phyloP scores from a whole-genome alignment of 2,888 invertebrate species.

The Furcula furcula region DNA sequence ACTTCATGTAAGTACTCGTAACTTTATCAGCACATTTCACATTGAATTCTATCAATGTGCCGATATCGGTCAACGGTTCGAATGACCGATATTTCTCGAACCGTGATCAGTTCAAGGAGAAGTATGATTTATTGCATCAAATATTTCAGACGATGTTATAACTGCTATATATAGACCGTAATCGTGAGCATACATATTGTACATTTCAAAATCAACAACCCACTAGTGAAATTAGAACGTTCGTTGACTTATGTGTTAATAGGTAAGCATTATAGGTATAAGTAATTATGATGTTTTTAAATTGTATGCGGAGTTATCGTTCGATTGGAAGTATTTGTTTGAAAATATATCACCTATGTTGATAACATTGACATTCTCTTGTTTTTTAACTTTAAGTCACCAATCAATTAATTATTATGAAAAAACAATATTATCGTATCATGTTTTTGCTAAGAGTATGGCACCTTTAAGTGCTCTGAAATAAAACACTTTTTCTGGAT shows the following conservation, averaged over 20 bases:
- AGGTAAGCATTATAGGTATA: slow-evolving; percentile 8
- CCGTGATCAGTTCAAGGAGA: slow-evolving; percentile 17
- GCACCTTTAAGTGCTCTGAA: too few relatives aligned
- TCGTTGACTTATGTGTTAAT: slow-evolving; percentile 26
- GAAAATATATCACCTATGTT: not conserved
- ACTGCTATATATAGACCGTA: not conserved
- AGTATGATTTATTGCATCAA: slow-evolving; percentile 12
- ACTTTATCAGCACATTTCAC: slow-evolving; percentile 22
- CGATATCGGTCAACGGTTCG: slow-evolving; percentile 23
- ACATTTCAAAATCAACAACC: slow-evolving; percentile 3
- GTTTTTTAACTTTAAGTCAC: too few relatives aligned
- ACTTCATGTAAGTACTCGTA: too few relatives aligned
- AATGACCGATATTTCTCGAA: slow-evolving; percentile 22
- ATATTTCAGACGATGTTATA: slow-evolving; percentile 8
- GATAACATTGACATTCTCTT: not conserved
- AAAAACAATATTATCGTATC: too few relatives aligned
- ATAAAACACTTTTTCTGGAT: too few relatives aligned
- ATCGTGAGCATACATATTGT: slow-evolving; percentile 1
- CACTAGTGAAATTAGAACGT: slow-evolving; percentile 13
- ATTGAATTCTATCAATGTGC: slow-evolving; percentile 6
- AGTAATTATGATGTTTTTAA: not conserved
- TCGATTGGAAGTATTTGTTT: not conserved
- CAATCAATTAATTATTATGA: too few relatives aligned
- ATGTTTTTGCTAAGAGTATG: too few relatives aligned
- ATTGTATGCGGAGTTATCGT: not conserved